phyloP scores from a whole-genome alignment of 2,888 invertebrate genomes.

The Loripinus fragilis region DNA sequence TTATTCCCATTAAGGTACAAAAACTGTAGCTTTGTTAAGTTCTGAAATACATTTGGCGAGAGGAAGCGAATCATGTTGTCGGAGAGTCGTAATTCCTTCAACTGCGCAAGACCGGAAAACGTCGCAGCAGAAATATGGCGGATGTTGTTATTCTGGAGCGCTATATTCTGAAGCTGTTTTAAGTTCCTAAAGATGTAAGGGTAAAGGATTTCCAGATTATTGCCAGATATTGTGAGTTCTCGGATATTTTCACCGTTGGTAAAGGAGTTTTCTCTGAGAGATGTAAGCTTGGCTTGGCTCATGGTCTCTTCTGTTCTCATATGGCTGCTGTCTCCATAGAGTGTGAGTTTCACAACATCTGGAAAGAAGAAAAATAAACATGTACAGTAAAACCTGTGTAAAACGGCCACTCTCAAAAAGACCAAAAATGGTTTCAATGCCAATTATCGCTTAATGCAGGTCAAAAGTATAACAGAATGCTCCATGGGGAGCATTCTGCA shows the following conservation, averaged over 20 bases:
- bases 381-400: too few species aligned
- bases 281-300: constrained; percentile 55
- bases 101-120: constrained; percentile 53
- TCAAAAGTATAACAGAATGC: too few species aligned
- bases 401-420: too few species aligned
- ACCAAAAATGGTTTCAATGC: too few species aligned
- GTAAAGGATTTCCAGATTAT: constrained; percentile 62
- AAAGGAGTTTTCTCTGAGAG: constrained; percentile 60
- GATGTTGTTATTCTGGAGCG: constrained; percentile 66
- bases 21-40: constrained; percentile 46
- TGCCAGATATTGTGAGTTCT: constrained; percentile 65
- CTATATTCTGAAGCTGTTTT: constrained; percentile 51
- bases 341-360: constrained; percentile 61
- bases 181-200: constrained; percentile 62
- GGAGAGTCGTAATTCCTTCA: constrained; percentile 60
- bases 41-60: constrained; percentile 57
- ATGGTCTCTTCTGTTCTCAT: constrained; percentile 3
- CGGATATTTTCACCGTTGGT: constrained; percentile 46
- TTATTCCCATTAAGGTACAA: constrained; percentile 66
- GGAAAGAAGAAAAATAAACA: constrained; percentile 48
- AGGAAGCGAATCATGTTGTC: constrained; percentile 65
- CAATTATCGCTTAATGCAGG: too few species aligned
- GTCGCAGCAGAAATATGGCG: constrained; percentile 67
- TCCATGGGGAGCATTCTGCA: too few species aligned
- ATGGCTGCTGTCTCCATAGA: constrained; percentile 65